These are phyloP conservation scores for Mormyrops attenuatus DNA, from an alignment of 2,797 vertebrate genomes.

Conservation along the genomic window DNA sequence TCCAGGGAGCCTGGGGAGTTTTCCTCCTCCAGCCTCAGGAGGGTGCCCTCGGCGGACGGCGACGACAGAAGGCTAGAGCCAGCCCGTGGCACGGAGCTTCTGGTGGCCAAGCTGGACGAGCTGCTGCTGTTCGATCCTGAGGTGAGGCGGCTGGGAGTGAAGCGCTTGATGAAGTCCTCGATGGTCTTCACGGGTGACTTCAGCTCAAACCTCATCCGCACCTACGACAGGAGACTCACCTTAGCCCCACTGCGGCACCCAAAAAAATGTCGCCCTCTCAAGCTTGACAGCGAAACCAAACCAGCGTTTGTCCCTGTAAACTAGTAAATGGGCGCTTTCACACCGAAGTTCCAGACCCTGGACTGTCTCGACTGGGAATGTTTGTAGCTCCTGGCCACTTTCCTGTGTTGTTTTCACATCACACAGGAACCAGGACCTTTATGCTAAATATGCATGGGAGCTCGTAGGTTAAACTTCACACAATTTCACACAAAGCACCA, in stretches of 20 bases:
- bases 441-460: neutral
- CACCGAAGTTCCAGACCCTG: neutral
- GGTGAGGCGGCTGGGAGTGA: conserved; percentile 87
- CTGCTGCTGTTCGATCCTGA: conserved; percentile 83
- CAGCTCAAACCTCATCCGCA: conserved; percentile 77
- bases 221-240: conserved; percentile 53
- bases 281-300: neutral
- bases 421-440: neutral
- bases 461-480: neutral
- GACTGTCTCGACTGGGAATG: neutral
- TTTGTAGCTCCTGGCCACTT: neutral
- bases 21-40: conserved; percentile 75
- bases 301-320: neutral
- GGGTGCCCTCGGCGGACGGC: conserved; percentile 67
- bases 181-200: conserved; percentile 96
- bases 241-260: neutral
- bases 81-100: conserved; percentile 65
- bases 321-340: neutral
- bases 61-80: conserved; percentile 68
- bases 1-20: conserved; percentile 45
- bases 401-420: neutral
- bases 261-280: neutral
- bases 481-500: neutral
- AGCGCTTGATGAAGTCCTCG: conserved; percentile 88
- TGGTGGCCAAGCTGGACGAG: conserved; percentile 72